These are phyloP conservation scores for Cheilosia grossa DNA, from an alignment of 2,888 invertebrate species.

Conservation along the genomic window DNA sequence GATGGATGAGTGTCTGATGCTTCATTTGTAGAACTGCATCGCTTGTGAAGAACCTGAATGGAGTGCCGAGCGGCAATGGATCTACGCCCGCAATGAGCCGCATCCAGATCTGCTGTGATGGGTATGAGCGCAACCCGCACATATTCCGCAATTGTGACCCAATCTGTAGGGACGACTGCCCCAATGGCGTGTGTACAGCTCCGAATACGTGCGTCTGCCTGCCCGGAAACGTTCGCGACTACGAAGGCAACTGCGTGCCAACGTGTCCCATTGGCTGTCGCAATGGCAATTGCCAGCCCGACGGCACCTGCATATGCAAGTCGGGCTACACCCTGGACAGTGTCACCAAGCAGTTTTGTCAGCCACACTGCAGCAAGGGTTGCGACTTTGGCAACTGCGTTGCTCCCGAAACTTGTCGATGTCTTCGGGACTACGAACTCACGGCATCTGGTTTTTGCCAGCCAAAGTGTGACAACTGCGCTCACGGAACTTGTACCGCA, in stretches of 20 bases:
- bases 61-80: conserved; percentile 80
- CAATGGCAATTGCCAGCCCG: conserved; percentile 83
- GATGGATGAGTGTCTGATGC: neutral
- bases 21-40: conserved; percentile 79
- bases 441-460: conserved; percentile 79
- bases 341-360: conserved; percentile 78
- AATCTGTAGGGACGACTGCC: conserved; percentile 83
- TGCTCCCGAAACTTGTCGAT: conserved; percentile 80
- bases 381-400: conserved; percentile 79
- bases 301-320: conserved; percentile 80
- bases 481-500: conserved; percentile 85
- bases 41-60: conserved; percentile 77
- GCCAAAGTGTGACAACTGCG: conserved; percentile 82
- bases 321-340: conserved; percentile 81
- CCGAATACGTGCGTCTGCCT: conserved; percentile 84
- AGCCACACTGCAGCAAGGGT: conserved; percentile 80
- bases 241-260: conserved; percentile 84
- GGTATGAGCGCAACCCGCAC: conserved; percentile 87
- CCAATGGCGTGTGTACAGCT: conserved; percentile 84
- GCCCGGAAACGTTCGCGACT: conserved; percentile 81
- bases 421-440: conserved; percentile 78
- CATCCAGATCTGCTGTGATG: conserved; percentile 89
- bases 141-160: conserved; percentile 84
- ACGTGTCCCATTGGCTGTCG: conserved; percentile 89
- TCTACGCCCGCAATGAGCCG: conserved; percentile 86